A percentile compares a stretch with the other conserved stretches of the same genome.
phyloP scores from a whole-genome alignment of 2,113 vertebrate species.

The human (Homo sapiens) region DNA sequence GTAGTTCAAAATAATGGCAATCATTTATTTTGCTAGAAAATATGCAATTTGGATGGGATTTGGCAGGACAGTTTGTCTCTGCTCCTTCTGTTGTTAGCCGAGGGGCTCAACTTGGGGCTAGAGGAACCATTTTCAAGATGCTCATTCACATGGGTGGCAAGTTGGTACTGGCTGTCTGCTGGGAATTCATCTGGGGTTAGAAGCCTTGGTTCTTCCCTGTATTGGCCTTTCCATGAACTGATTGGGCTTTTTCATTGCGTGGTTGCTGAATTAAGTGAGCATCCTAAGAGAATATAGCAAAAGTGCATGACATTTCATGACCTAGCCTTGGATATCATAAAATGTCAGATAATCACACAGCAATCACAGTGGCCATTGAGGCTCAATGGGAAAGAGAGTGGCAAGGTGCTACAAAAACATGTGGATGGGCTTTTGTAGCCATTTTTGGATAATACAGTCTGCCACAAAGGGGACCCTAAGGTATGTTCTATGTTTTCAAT shows the following conservation, averaged over 20 bases:
- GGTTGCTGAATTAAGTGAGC: neutral
- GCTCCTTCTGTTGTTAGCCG: neutral
- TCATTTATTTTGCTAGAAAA: conserved; percentile 23
- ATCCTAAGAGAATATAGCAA: neutral
- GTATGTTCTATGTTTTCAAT: neutral
- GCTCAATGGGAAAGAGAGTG: neutral
- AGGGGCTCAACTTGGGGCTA: neutral
- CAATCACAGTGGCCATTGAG: neutral
- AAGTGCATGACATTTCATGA: neutral
- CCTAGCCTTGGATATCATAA: neutral
- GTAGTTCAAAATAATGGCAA: neutral
- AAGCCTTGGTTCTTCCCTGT: neutral
- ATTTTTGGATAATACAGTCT: neutral
- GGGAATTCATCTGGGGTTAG: neutral
- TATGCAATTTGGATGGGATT: neutral
- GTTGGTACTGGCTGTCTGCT: neutral
- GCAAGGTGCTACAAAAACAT: neutral
- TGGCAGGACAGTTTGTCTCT: neutral
- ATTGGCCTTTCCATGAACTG: neutral
- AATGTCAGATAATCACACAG: neutral
- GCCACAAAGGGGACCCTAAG: neutral
- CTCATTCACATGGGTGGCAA: neutral
- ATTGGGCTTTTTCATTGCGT: neutral
- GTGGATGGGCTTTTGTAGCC: neutral
- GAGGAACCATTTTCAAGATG: neutral